Conservation (phyloP, 2,797 vertebrate species). For the Capromys pilorides region DNA sequence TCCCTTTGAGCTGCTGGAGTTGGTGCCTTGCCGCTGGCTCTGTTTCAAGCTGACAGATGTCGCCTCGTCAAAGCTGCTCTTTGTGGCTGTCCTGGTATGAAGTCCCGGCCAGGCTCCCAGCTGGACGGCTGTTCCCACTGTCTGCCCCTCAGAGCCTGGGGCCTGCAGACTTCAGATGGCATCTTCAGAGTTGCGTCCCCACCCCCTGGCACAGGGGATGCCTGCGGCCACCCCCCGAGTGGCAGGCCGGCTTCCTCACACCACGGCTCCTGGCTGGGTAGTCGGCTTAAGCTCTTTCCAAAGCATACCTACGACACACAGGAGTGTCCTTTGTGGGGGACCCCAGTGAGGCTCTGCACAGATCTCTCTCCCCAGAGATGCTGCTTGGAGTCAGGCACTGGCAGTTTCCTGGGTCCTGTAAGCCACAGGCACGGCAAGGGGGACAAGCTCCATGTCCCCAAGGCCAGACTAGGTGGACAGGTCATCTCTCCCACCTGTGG, state of each 20-base stretch:
- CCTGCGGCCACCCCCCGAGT: background rate
- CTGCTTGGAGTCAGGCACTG: fast-evolving
- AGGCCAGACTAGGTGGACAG: fast-evolving
- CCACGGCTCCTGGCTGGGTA: background rate
- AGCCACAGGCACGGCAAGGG: background rate
- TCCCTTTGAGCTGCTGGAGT: slow-evolving; percentile 1
- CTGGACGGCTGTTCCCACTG: background rate
- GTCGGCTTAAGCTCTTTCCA: background rate
- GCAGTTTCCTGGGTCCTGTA: background rate
- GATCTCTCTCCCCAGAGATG: background rate
- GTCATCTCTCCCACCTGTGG: fast-evolving
- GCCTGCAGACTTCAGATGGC: background rate
- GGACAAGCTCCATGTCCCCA: background rate
- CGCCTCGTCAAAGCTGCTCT: slow-evolving; percentile 21
- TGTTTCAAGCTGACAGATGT: slow-evolving; percentile 48
- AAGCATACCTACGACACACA: background rate
- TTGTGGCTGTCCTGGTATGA: slow-evolving; percentile 43
- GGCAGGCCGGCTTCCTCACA: background rate
- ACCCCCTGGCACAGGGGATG: background rate
- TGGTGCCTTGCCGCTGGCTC: background rate
- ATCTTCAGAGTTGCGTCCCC: background rate
- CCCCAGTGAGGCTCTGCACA: background rate
- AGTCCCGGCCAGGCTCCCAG: background rate
- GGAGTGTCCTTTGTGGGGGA: background rate
- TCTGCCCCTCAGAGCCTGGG: background rate